Conservation (phyloP, 2,797 vertebrate genomes). For the Myioborus melanocephalus region DNA sequence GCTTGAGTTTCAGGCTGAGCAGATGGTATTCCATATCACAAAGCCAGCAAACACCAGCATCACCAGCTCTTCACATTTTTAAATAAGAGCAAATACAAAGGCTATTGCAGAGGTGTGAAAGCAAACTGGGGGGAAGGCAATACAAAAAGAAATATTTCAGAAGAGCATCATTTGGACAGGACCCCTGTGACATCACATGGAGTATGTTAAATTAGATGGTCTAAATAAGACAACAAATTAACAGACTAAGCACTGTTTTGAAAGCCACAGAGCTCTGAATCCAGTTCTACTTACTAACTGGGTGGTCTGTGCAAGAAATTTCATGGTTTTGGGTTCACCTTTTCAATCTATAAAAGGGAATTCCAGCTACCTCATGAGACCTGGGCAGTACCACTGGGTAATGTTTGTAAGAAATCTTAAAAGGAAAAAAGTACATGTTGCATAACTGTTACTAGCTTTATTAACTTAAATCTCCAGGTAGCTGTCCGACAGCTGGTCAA, state of each 20-base stretch:
- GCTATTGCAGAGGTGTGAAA: not conserved
- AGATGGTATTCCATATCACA: not conserved
- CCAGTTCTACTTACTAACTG: conserved; percentile 11
- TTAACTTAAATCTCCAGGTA: conserved; percentile 8
- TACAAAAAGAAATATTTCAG: not conserved
- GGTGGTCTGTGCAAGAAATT: conserved; percentile 15
- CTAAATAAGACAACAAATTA: conserved; percentile 37
- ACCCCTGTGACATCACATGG: not conserved
- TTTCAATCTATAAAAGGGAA: not conserved
- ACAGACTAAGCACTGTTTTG: conserved; percentile 27
- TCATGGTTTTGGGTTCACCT: not conserved
- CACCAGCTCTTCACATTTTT: not conserved
- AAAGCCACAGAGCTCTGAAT: conserved; percentile 28
- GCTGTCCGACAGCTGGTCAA: conserved; percentile 14
- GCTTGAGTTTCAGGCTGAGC: not conserved
- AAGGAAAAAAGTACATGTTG: not conserved
- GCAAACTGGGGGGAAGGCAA: fast-evolving
- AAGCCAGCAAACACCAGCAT: not conserved
- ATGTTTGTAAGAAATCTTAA: not conserved
- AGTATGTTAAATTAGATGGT: not conserved
- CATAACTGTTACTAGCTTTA: conserved; percentile 3
- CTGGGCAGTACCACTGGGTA: not conserved
- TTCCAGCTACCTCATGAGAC: not conserved
- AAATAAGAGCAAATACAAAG: not conserved
- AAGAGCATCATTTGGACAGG: not conserved